Evolutionary conservation across 2,113 vertebrate genomes (phyloP), one percentile per base, ranked within the genome.

Genomic region (Notiomystis cincta): DNA sequence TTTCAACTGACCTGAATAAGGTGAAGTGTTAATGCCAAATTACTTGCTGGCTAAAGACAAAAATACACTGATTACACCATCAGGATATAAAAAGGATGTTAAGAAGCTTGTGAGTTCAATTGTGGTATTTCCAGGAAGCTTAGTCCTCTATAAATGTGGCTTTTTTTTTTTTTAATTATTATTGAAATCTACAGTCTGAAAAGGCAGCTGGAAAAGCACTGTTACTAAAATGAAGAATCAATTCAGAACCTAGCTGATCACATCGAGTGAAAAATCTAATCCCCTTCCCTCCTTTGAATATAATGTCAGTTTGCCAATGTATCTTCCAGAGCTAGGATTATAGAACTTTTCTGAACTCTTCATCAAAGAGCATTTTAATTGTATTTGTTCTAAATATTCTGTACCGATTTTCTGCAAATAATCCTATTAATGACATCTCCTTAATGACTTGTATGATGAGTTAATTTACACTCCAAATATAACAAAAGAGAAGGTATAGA

Each of bases 101-200:
- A 96, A 95, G 93, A 90, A 81, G 93, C 71, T 95, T 95, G 66
- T 58, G 57, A 72, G 50, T 94, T 89, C 51, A 75, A 84, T 80
- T 69, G 65, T 94, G 85, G 72, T 64, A 71, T 93, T 90, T 94
- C 40, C 72, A 95, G 85, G 82, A 87, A 93, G 92, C 85, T 90
- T 89, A 88, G 66, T 61, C 81, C n/a, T 90, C 65, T 84, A 70
- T 35, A 79, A 75, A 76, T 38, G 38, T 82, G 18, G 5, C 4
- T 7, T 33, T 35, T 44, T 15, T 24, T 44, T 38, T 53, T 6
- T 9, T 22, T 51, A 57, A n/a, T 92, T 64, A 42, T 87, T 90
- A 57, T 48, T 66, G 42, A 82, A 93, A 66, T 44, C 33, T 1
- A 0, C 50, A 48, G 25, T 73, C 62, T 70, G 54, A 80, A 80